phyloP scores from a whole-genome alignment of 2,113 vertebrate genomes.

The Neotoma lepida region DNA sequence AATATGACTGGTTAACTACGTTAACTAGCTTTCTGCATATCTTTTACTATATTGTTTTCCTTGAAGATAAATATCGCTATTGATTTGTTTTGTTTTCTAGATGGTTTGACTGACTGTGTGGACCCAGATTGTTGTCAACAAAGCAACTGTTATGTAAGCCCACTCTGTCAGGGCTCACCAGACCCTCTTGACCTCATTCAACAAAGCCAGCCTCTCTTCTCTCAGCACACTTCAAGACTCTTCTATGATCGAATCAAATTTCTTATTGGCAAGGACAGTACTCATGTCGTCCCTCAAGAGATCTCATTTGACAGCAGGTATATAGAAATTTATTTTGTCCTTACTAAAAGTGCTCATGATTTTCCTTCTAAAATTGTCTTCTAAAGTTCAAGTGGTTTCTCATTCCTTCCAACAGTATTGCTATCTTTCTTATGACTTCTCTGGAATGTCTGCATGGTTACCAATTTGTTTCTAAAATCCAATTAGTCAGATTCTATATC shows the following conservation, averaged over 20 bases:
- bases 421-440: conserved; percentile 20
- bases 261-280: conserved; percentile 95
- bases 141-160: conserved; percentile 92
- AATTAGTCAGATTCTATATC: neutral
- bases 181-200: conserved; percentile 96
- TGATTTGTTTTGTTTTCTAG: conserved; percentile 82
- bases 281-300: conserved; percentile 95
- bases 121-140: conserved; percentile 98
- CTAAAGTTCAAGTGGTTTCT: conserved; percentile 24
- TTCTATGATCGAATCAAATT: conserved; percentile 96
- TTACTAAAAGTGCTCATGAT: conserved; percentile 28
- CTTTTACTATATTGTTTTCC: conserved; percentile 4
- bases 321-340: conserved; percentile 62
- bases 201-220: conserved; percentile 89
- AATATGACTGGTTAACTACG: neutral
- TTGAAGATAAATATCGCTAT: conserved; percentile 23
- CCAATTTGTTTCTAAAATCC: neutral
- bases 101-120: conserved; percentile 95
- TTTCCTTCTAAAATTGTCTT: conserved; percentile 55
- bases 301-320: conserved; percentile 96
- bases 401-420: neutral
- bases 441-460: neutral
- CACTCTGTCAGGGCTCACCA: conserved; percentile 96
- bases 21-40: conserved; percentile 29
- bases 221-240: conserved; percentile 89